These are phyloP conservation scores for Trissolcus japonicus DNA, from an alignment of 2,888 invertebrate species.

Conservation along the genomic window DNA sequence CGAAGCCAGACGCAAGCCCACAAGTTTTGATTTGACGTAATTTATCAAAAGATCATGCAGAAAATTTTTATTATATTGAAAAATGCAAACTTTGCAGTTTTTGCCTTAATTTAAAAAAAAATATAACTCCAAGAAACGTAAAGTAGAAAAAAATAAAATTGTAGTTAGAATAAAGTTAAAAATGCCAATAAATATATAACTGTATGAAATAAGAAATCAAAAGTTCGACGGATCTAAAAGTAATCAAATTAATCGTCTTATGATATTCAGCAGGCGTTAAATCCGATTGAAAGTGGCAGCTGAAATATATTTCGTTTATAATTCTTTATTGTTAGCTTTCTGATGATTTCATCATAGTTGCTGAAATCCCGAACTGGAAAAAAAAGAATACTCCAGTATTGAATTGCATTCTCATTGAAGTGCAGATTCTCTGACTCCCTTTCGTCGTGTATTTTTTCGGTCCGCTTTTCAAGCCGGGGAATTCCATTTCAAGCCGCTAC, in stretches of 20 bases:
- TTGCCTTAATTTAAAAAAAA: too few relatives aligned
- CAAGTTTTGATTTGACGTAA: too few relatives aligned
- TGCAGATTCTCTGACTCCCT: constrained; percentile 50
- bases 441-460: constrained; percentile 51
- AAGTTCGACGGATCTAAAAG: background rate
- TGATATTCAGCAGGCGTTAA: background rate
- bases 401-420: constrained; percentile 54
- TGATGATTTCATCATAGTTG: constrained; percentile 56
- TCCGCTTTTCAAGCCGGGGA: constrained; percentile 43
- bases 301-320: constrained; percentile 34
- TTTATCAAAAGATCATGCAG: too few relatives aligned
- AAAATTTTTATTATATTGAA: too few relatives aligned
- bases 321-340: constrained; percentile 45
- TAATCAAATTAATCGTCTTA: background rate
- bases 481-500: constrained; percentile 52
- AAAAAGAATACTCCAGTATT: constrained; percentile 46
- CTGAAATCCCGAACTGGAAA: constrained; percentile 34
- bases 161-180: too few relatives aligned
- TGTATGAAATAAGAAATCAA: too few relatives aligned
- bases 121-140: too few relatives aligned
- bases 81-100: too few relatives aligned
- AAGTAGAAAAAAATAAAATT: too few relatives aligned
- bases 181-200: too few relatives aligned
- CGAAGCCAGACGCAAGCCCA: too few relatives aligned
- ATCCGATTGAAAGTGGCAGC: constrained; percentile 16